Percentiles rank a stretch among this genome's conserved stretches.
These are phyloP conservation scores for Kradibia gibbosae DNA, from an alignment of 1,140 invertebrate genomes.

Conservation along the genomic window DNA sequence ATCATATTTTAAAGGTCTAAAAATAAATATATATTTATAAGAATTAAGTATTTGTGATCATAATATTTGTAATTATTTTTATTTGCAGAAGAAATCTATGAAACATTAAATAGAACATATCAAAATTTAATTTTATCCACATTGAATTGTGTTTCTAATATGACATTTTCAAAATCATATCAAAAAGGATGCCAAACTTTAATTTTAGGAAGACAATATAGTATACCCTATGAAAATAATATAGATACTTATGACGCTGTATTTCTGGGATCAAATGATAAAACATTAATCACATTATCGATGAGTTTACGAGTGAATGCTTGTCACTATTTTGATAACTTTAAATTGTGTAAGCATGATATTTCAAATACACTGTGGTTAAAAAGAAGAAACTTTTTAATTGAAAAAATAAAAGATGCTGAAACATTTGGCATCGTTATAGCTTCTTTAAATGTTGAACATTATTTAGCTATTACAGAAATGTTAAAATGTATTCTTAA, in stretches of 20 bases:
- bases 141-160: constrained; percentile 66
- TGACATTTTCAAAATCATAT: constrained; percentile 57
- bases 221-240: constrained; percentile 58
- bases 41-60: constrained; percentile 5
- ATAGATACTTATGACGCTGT: constrained; percentile 72
- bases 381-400: constrained; percentile 84
- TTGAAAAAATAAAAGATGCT: constrained; percentile 93
- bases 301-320: constrained; percentile 71
- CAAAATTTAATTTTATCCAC: constrained; percentile 60
- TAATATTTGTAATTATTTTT: constrained; percentile 42
- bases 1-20: too few relatives aligned
- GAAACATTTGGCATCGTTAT: constrained; percentile 89
- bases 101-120: constrained; percentile 55
- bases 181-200: constrained; percentile 44
- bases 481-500: constrained; percentile 83
- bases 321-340: constrained; percentile 72
- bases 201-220: constrained; percentile 65
- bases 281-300: constrained; percentile 73
- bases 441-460: constrained; percentile 87
- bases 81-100: constrained; percentile 60
- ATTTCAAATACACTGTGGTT: constrained; percentile 76
- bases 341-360: constrained; percentile 63
- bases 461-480: constrained; percentile 85
- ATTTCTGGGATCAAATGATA: constrained; percentile 74
- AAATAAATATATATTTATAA: too few relatives aligned